Conservation (phyloP, 2,797 vertebrate genomes). For the Semaprochilodus insignis region DNA sequence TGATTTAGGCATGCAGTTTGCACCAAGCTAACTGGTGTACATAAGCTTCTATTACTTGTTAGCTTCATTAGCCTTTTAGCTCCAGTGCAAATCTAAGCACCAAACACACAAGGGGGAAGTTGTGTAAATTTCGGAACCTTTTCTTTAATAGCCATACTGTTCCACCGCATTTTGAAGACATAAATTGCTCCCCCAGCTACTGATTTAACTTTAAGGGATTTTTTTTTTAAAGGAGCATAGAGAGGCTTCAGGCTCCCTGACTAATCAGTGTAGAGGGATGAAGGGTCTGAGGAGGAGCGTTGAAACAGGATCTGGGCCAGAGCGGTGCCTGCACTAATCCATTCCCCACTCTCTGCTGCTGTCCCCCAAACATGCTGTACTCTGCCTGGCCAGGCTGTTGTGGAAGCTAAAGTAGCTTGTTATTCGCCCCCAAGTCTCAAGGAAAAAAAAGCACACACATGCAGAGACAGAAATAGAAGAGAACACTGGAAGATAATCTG, state of each 20-base stretch:
- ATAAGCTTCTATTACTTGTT: not conserved
- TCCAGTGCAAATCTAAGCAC: not conserved
- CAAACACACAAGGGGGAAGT: not conserved
- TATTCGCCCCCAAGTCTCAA: not conserved
- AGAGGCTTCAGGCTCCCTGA: not conserved
- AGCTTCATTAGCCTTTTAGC: not conserved
- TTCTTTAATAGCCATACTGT: not conserved
- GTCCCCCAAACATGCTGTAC: not conserved
- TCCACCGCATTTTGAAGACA: not conserved
- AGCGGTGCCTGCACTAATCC: not conserved
- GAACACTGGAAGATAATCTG: not conserved
- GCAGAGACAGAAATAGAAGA: not conserved
- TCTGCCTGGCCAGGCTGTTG: not conserved
- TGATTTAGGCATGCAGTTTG: not conserved
- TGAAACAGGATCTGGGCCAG: not conserved
- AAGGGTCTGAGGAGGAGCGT: not conserved
- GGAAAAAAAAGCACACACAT: not conserved
- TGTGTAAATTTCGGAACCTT: not conserved
- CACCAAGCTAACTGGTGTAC: not conserved
- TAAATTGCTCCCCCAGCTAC: not conserved
- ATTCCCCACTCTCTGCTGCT: not conserved
- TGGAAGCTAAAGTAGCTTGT: not conserved
- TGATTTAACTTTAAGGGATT: not conserved
- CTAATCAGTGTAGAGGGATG: slow-evolving; percentile 1
- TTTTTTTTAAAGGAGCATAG: not conserved